Evolutionary conservation across 2,113 vertebrate genomes (phyloP).

Genomic region (Myrmophylax atrothorax): DNA sequence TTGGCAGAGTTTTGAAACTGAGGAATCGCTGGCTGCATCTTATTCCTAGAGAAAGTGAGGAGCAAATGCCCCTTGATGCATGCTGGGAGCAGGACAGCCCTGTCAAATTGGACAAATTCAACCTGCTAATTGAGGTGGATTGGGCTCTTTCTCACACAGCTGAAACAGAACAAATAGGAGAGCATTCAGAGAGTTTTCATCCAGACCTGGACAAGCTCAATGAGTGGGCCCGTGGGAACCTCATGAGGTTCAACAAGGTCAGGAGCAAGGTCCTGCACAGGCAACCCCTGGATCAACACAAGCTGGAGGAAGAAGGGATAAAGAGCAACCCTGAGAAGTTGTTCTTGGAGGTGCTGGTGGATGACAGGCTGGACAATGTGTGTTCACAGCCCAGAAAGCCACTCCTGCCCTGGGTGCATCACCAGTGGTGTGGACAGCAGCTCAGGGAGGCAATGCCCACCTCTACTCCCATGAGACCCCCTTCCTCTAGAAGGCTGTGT

Average conservation of each 20-base stretch:
- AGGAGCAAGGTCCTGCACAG: background rate
- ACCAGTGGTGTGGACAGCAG: background rate
- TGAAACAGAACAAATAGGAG: background rate
- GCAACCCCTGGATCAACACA: background rate
- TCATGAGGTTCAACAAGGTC: background rate
- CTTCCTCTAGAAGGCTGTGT: background rate
- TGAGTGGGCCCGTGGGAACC: background rate
- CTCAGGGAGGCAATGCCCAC: background rate
- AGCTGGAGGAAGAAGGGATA: background rate
- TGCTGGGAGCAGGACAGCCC: background rate
- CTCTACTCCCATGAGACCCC: background rate
- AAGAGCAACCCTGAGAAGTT: background rate
- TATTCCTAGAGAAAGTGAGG: background rate
- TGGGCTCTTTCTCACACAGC: background rate
- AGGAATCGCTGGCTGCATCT: background rate
- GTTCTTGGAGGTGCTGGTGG: background rate
- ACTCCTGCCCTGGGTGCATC: background rate
- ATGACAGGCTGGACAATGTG: background rate
- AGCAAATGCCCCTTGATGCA: background rate
- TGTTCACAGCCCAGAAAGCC: background rate
- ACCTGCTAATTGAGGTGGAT: background rate
- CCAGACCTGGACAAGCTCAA: background rate
- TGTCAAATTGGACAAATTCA: background rate
- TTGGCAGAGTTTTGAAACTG: background rate
- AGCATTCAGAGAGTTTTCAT: background rate